Conservation (phyloP, 2,113 vertebrate species). For the Bos javanicus region DNA sequence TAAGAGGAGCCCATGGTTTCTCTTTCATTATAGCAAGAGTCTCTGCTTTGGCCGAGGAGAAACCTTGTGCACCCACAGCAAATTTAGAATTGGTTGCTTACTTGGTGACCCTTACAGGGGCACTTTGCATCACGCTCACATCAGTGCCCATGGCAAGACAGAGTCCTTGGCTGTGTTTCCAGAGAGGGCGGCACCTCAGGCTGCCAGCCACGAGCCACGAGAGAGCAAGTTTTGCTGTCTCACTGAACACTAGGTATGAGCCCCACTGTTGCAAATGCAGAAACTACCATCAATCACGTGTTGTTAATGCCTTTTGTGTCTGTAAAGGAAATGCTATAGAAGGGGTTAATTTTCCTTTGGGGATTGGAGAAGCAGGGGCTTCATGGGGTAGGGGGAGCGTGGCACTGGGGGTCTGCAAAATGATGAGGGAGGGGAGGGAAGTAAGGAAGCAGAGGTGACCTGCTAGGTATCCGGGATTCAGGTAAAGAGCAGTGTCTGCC, state of each 20-base stretch:
- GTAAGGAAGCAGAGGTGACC: no score
- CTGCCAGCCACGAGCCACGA: neutral
- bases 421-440: no score
- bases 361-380: accelerated
- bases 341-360: neutral
- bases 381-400: neutral
- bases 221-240: neutral
- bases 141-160: slow-evolving; percentile 23
- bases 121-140: slow-evolving; percentile 36
- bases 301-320: accelerated
- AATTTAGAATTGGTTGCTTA: slow-evolving; percentile 49
- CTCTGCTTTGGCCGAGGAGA: slow-evolving; percentile 52
- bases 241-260: accelerated
- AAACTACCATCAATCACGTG: accelerated
- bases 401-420: neutral
- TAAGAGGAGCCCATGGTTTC: slow-evolving; percentile 58
- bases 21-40: neutral
- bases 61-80: neutral
- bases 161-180: neutral
- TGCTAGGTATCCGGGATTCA: accelerated
- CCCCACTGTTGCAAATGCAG: neutral
- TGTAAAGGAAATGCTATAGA: neutral
- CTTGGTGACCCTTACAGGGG: slow-evolving; percentile 35
- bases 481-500: accelerated
- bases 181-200: slow-evolving; percentile 51